Percentiles rank a stretch among this genome's conserved stretches.
These are phyloP conservation scores for Norana najaformis DNA, from an alignment of 2,888 invertebrate genomes.

Conservation along the genomic window DNA sequence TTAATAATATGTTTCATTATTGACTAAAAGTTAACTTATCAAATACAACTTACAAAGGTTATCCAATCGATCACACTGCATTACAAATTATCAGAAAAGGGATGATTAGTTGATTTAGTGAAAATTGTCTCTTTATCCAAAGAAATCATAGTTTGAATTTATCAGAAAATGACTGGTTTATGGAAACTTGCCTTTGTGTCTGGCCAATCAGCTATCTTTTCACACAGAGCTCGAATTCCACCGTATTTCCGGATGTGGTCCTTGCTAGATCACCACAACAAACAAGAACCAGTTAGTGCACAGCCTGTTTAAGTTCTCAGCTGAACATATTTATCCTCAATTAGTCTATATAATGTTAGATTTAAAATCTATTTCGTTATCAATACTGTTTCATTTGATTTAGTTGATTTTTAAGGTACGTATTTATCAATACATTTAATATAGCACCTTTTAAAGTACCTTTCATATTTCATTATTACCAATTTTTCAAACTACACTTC, in stretches of 20 bases:
- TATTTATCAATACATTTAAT: too few relatives aligned
- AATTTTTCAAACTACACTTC: background rate
- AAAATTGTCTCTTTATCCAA: background rate
- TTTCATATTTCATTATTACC: background rate
- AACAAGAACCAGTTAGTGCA: background rate
- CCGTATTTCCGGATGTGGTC: background rate
- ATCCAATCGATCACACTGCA: background rate
- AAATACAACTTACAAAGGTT: too few relatives aligned
- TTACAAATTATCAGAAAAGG: background rate
- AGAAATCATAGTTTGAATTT: background rate
- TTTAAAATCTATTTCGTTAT: too few relatives aligned
- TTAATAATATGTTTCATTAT: background rate
- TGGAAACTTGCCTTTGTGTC: slow-evolving; percentile 16
- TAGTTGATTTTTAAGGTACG: too few relatives aligned
- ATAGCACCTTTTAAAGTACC: too few relatives aligned
- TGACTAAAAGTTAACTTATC: slow-evolving; percentile 9
- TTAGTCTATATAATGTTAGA: too few relatives aligned
- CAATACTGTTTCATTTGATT: too few relatives aligned
- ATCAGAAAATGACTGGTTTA: background rate
- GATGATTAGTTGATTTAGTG: too few relatives aligned
- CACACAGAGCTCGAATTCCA: slow-evolving; percentile 14
- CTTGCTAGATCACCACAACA: background rate
- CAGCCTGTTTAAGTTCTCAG: background rate
- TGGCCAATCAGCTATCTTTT: background rate
- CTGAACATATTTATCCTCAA: background rate